Base-by-base conservation (phyloP, 2,113 vertebrate genomes). In the Noturus placidus region DNA sequence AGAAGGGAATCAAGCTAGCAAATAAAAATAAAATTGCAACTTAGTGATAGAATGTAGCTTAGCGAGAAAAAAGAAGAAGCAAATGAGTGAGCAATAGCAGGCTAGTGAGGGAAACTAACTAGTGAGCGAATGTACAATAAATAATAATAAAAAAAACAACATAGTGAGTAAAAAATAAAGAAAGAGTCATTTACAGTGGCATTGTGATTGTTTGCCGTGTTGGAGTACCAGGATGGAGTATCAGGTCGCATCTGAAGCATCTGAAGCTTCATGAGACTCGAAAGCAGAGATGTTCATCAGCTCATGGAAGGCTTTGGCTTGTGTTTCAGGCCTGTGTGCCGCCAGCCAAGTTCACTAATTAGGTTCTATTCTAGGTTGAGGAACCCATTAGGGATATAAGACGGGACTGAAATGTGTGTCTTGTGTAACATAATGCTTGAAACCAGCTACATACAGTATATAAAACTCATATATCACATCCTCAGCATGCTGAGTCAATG, bases 311-410 rank as follows among this genome's bases (percentile, higher is more conserved):
- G 42, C 27, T 30, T 54, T 17, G 50, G 13, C 25, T 54, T 78
- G 42, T 78, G 27, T 33, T 85, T 38, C 52, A 46, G 27, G 74
- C 63, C 61, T 80, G n/a, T 46, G 27, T 22, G 35, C 56, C 19
- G 13, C 80, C 80, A 82, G 57, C 80, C 20, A 54, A 63, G 80
- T 27, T 82, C 80, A n/a, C 27, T 83, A 83, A 83, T 83, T 83
- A 63, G 38, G 42, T 69, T 83, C 82, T 63, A 83, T 65, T 65
- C 82, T 83, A 19, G 82, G 35, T 67, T 69, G 27, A 61, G 63
- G 61, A 83, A 65, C 15, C 42, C 59, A 67, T 83, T 11, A 83
- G 61, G 61, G 82, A 83, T 50, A 19, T 50, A 19, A 33, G 61
- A 30, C 42, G 4, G 38, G 15, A 10, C 63, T 69, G 27, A n/a